These are phyloP conservation scores for Macroglossus sobrinus DNA, from an alignment of 2,113 vertebrate genomes.

Conservation along the genomic window DNA sequence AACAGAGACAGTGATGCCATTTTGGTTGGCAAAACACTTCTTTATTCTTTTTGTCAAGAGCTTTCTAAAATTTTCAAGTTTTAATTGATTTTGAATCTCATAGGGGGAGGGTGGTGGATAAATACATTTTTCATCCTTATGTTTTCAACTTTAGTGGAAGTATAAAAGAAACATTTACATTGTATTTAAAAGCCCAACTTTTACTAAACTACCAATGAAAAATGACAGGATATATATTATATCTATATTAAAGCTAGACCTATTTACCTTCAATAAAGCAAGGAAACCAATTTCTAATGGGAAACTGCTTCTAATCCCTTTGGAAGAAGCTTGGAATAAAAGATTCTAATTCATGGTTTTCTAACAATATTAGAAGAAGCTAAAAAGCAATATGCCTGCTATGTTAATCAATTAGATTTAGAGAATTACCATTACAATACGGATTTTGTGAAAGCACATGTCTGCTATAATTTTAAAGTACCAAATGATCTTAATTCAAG, in stretches of 20 bases:
- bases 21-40: constrained; percentile 70
- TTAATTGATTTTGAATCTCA: constrained; percentile 79
- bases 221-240: constrained; percentile 69
- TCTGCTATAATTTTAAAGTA: neutral
- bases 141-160: constrained; percentile 67
- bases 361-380: constrained; percentile 40
- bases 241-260: constrained; percentile 64
- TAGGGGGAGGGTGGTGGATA: constrained; percentile 10
- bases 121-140: constrained; percentile 53
- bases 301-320: constrained; percentile 31
- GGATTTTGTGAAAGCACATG: neutral
- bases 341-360: neutral
- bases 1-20: constrained; percentile 79
- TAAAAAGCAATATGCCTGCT: constrained; percentile 18
- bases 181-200: constrained; percentile 69
- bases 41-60: constrained; percentile 75
- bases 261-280: constrained; percentile 63
- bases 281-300: constrained; percentile 59
- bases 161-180: constrained; percentile 69
- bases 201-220: constrained; percentile 65
- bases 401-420: constrained; percentile 49
- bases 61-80: constrained; percentile 77
- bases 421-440: constrained; percentile 8
- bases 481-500: neutral
- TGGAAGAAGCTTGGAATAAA: constrained; percentile 18